Evolutionary conservation across 2,888 invertebrate genomes (phyloP), one percentile per base, ranked within the genome.

Genomic region (Cerastis leucographa): DNA sequence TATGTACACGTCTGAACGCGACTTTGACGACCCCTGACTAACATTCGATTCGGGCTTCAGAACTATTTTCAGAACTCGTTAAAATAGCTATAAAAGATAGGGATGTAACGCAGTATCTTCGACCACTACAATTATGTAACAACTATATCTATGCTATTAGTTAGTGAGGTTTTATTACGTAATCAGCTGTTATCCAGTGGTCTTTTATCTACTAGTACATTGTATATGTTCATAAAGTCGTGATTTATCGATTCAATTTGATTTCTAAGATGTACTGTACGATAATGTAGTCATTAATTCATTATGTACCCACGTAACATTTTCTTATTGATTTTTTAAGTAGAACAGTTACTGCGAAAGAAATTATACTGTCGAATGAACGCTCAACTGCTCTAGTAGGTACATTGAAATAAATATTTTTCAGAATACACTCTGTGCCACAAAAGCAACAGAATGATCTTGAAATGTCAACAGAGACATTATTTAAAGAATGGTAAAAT

Each of bases 401-500:
- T 44, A 25, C 22, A 59, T 51, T 69, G 8, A 35, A 71, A 78
- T 42, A 54, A 61, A 42, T 54, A 42, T 56, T 66, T 83, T 78
- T 66, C 54, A 61, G 42, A 78, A 54, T 49, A 40, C 40, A 84
- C 46, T 69, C 12, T 44, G 46, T 51, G 71, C 40, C 54, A 68
- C 71, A 46, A 74, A 64, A 85, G 9, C 62, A 62, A 64, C 49
- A 40, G 61, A 74, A 70, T 87, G 87, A 81, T 81, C 88, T 88
- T 88, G 88, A 88, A 82, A 84, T 84, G 83, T 88, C 88, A 82
- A 70, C 74, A 59, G 64, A 59, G 70, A 77, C 46, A 80, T 78
- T 84, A 85, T 81, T 74, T 80, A 62, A 86, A 85, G 80, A 84
- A 86, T 85, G 69, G 83, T 65, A 74, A 74, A 77, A 83, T 69